Conservation (phyloP, 2,797 vertebrate species). For the Liasis olivaceus region DNA sequence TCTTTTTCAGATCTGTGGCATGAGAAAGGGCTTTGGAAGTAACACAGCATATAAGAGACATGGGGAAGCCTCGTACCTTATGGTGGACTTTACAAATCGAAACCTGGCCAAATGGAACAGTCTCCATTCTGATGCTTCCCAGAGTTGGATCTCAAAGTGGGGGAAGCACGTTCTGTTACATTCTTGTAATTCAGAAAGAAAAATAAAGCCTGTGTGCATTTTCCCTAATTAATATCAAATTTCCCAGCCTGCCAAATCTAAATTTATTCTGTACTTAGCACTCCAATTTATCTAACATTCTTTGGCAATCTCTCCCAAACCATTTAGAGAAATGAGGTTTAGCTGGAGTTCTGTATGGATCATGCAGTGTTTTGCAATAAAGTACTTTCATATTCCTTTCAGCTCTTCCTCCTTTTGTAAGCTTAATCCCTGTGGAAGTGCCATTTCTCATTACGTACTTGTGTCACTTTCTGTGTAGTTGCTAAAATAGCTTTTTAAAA, state of each 20-base stretch:
- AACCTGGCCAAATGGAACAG: neutral
- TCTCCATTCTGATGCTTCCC: neutral
- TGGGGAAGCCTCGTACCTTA: neutral
- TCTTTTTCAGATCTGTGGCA: neutral
- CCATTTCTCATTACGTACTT: neutral
- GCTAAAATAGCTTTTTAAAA: neutral
- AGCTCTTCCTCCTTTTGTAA: neutral
- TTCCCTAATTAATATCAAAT: conserved; percentile 23
- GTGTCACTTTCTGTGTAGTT: neutral
- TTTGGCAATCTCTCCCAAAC: conserved; percentile 17
- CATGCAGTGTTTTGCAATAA: neutral
- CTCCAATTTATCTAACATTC: conserved; percentile 28
- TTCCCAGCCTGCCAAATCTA: conserved; percentile 2
- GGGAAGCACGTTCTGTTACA: neutral
- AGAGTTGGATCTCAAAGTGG: neutral
- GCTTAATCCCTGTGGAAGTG: neutral
- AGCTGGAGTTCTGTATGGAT: conserved; percentile 1
- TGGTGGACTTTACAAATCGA: neutral
- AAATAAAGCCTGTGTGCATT: neutral
- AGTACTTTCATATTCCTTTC: neutral
- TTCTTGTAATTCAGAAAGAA: neutral
- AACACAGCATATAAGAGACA: neutral
- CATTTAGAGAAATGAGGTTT: conserved; percentile 40
- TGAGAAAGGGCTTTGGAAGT: neutral
- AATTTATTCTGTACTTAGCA: conserved; percentile 9